Conservation (phyloP, 2,888 invertebrate genomes). For the Balanococcus diminutus region DNA sequence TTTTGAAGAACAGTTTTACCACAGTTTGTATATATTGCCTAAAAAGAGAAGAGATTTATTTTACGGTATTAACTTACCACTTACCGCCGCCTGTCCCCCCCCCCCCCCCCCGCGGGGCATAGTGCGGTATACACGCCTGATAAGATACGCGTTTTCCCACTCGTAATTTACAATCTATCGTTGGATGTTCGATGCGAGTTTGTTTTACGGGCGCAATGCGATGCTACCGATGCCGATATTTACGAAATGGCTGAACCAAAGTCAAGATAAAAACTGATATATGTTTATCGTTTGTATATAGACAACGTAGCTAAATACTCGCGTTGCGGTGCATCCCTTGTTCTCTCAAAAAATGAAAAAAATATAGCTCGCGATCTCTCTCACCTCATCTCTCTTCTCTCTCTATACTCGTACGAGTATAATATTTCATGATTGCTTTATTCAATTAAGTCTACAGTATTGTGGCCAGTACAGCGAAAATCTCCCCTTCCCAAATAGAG, state of each 20-base stretch:
- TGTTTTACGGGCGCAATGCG: no score
- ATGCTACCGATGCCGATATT: neutral
- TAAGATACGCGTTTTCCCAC: conserved; percentile 34
- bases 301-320: conserved; percentile 14
- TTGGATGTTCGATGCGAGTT: neutral
- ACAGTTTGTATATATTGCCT: neutral
- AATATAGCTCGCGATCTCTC: no score
- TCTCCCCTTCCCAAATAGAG: no score
- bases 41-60: conserved; percentile 20
- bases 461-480: no score
- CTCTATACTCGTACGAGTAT: no score
- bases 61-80: conserved; percentile 29
- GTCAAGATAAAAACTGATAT: conserved; percentile 34
- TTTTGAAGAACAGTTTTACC: neutral
- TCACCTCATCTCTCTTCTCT: no score
- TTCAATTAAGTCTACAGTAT: no score
- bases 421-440: no score
- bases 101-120: neutral
- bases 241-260: neutral
- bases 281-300: conserved; percentile 34
- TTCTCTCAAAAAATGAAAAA: no score
- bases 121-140: neutral
- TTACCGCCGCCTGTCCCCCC: neutral
- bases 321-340: neutral
- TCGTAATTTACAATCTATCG: conserved; percentile 37